Percentiles rank a stretch among this genome's conserved stretches.
Conservation (phyloP, 2,888 invertebrate species). For the Plagodis pulveraria region DNA sequence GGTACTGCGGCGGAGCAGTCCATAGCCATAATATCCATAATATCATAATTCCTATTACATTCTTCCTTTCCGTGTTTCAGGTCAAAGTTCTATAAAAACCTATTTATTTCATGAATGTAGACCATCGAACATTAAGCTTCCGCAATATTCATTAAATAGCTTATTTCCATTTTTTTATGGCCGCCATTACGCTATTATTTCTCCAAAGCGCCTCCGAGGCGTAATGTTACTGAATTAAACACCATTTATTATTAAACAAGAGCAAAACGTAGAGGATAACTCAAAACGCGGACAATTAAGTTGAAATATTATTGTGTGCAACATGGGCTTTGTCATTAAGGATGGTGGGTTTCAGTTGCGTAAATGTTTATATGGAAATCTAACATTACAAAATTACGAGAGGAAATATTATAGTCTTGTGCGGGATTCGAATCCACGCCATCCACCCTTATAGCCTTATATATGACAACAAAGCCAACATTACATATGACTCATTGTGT, state of each 20-base stretch:
- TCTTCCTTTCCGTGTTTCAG: background rate
- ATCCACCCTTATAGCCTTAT: too few species aligned
- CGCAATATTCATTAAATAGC: conserved; percentile 31
- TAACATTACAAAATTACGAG: too few species aligned
- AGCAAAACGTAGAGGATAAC: conserved; percentile 47
- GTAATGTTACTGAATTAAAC: conserved; percentile 43
- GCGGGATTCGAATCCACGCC: too few species aligned
- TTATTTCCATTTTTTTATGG: conserved; percentile 32
- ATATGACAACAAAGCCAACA: too few species aligned
- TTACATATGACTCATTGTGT: too few species aligned
- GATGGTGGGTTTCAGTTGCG: conserved; percentile 8
- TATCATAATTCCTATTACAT: too few species aligned
- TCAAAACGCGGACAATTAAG: conserved; percentile 56
- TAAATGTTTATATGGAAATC: too few species aligned
- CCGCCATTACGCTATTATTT: conserved; percentile 30
- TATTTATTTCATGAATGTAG: conserved; percentile 20
- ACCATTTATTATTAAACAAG: conserved; percentile 47
- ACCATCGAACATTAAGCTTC: conserved; percentile 23
- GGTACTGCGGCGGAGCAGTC: too few species aligned
- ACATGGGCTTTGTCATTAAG: conserved; percentile 45
- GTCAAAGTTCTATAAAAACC: conserved; percentile 17
- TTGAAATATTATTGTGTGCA: conserved; percentile 35
- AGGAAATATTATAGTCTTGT: too few species aligned
- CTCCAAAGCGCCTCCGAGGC: conserved; percentile 20
- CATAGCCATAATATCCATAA: too few species aligned